phyloP scores from a whole-genome alignment of 1,140 invertebrate genomes.

The Rhopalosiphum padi region DNA sequence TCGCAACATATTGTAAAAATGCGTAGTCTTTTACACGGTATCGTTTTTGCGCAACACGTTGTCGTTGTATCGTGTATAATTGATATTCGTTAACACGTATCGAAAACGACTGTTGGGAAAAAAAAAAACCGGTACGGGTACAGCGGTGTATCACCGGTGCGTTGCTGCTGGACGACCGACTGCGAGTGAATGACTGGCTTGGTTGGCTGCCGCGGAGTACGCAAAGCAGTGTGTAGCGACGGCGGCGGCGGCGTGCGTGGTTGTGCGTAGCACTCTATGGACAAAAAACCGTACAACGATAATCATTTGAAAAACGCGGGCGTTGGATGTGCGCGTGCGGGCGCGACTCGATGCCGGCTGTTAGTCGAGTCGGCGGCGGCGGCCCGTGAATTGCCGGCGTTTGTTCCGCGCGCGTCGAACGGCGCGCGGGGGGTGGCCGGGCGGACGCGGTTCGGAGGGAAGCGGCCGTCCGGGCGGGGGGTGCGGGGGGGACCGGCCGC shows the following conservation, averaged over 20 bases:
- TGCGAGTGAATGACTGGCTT: slow-evolving; percentile 20
- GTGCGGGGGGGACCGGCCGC: not conserved
- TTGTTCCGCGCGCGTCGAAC: not conserved
- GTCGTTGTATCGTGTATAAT: no score
- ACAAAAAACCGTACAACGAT: slow-evolving; percentile 34
- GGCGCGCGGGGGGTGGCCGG: not conserved
- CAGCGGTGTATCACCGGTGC: not conserved
- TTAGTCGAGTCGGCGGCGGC: not conserved
- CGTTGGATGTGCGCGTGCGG: not conserved
- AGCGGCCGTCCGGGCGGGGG: not conserved
- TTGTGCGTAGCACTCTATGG: slow-evolving; percentile 18
- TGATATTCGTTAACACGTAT: no score
- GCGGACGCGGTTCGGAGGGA: not conserved
- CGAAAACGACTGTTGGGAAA: not conserved
- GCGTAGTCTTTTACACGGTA: not conserved
- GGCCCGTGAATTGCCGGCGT: slow-evolving; percentile 12
- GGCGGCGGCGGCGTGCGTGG: not conserved
- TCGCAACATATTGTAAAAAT: not conserved
- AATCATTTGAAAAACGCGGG: slow-evolving; percentile 23
- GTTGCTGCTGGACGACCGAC: not conserved
- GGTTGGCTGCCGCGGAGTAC: not conserved
- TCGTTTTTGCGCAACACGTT: no score
- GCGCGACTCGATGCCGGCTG: not conserved
- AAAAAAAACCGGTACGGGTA: not conserved
- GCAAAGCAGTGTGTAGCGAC: not conserved